Conservation (phyloP, 2,797 vertebrate species). For the Chelonia mydas region DNA sequence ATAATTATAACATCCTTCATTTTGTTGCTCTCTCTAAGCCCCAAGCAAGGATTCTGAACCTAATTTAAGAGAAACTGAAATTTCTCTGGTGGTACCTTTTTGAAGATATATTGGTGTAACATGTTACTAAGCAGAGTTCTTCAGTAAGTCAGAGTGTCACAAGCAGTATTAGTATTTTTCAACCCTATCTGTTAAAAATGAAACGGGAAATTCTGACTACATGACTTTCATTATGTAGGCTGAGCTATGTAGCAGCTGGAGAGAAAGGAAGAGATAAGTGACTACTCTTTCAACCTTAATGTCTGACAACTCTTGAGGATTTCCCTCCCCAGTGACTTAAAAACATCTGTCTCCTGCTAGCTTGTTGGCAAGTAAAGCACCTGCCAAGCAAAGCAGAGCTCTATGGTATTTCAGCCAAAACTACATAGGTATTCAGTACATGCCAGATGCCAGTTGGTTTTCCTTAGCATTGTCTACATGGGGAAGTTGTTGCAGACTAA, state of each 20-base stretch:
- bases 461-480: neutral
- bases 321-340: conserved; percentile 21
- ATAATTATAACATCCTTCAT: conserved; percentile 37
- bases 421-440: neutral
- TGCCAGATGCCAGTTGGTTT: rapidly evolving
- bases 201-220: neutral
- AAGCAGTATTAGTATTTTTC: neutral
- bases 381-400: conserved; percentile 28
- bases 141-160: neutral
- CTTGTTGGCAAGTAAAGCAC: conserved; percentile 52
- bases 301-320: neutral
- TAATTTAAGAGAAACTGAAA: conserved; percentile 6
- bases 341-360: neutral
- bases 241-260: neutral
- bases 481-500: neutral
- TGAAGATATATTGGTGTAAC: neutral
- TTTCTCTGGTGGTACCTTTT: conserved; percentile 16
- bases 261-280: neutral
- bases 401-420: conserved; percentile 21
- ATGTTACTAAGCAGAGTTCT: neutral
- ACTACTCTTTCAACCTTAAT: neutral
- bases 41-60: conserved; percentile 20
- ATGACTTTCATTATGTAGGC: neutral
- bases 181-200: neutral
- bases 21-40: neutral